Evolutionary conservation across 37 sponge, comb jelly and placozoan genomes (phyloP).

Genomic region (Amphimedon queenslandica): DNA sequence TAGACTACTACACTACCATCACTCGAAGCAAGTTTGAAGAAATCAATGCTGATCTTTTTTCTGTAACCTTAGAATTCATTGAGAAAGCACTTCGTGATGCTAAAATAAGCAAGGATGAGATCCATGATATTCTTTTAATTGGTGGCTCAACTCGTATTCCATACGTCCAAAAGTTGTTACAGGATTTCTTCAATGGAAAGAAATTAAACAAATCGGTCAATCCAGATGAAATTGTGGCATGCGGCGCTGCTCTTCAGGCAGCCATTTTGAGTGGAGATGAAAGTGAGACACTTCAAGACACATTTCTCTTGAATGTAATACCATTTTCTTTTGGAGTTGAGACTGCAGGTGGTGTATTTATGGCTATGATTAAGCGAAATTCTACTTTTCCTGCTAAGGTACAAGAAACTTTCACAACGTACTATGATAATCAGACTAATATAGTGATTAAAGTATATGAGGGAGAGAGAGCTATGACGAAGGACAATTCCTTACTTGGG

Average conservation of each 20-base stretch:
- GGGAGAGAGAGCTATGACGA: background rate
- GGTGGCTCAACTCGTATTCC: slow-evolving; percentile 66
- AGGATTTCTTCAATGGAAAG: slow-evolving; percentile 46
- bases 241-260: slow-evolving; percentile 56
- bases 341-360: slow-evolving; percentile 59
- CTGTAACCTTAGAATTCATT: slow-evolving; percentile 67
- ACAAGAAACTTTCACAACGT: slow-evolving; percentile 43
- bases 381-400: slow-evolving; percentile 50
- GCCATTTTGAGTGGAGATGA: too few species aligned
- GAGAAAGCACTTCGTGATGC: slow-evolving; percentile 64
- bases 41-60: slow-evolving; percentile 61
- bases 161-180: slow-evolving; percentile 39
- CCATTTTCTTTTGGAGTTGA: slow-evolving; percentile 55
- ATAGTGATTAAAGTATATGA: background rate
- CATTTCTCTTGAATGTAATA: slow-evolving; percentile 46
- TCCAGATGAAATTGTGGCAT: slow-evolving; percentile 65
- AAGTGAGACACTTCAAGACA: slow-evolving; percentile 36
- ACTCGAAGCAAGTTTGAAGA: slow-evolving; percentile 79
- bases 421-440: slow-evolving; percentile 46
- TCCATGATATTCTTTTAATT: slow-evolving; percentile 56
- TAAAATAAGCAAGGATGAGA: slow-evolving; percentile 13
- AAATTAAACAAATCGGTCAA: slow-evolving; percentile 59
- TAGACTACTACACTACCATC: slow-evolving; percentile 72
- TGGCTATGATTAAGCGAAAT: slow-evolving; percentile 48
- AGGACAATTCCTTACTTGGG: too few species aligned